A percentile compares a stretch with the other conserved stretches of the same genome.
These are phyloP conservation scores for Cinclus mexicanus DNA, from an alignment of 2,113 vertebrate genomes.

Conservation along the genomic window DNA sequence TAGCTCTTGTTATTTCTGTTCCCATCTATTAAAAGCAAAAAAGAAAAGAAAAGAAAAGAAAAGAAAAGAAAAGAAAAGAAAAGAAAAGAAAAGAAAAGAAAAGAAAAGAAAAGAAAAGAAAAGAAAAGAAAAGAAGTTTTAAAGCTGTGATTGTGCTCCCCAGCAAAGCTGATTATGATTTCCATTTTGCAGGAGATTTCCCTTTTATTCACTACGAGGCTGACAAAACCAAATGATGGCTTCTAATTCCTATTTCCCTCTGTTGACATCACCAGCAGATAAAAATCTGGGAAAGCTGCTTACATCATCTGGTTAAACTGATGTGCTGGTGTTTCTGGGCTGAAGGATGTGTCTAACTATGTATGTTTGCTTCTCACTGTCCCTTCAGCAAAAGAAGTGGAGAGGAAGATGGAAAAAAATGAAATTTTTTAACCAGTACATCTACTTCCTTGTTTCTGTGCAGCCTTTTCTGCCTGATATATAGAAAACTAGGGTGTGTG, in stretches of 20 bases:
- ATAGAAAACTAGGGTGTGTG: not conserved
- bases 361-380: not conserved
- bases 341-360: not conserved
- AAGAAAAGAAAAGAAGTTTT: not conserved
- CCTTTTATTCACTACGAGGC: not conserved
- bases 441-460: not conserved
- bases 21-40: not conserved
- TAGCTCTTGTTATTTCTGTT: not conserved
- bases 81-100: not conserved
- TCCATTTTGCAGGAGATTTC: conserved; percentile 7
- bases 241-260: not conserved
- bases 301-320: not conserved
- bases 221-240: not conserved
- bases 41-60: too few relatives aligned
- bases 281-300: not conserved
- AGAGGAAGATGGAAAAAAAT: not conserved
- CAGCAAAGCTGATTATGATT: not conserved
- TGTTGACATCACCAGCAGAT: not conserved
- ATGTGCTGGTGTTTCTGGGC: not conserved
- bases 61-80: not conserved
- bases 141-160: not conserved
- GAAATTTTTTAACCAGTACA: not conserved
- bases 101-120: too few relatives aligned
- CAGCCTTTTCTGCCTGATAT: not conserved
- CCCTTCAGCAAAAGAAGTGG: not conserved